Conservation (phyloP, 2,113 vertebrate species). For the Numenius arquata region DNA sequence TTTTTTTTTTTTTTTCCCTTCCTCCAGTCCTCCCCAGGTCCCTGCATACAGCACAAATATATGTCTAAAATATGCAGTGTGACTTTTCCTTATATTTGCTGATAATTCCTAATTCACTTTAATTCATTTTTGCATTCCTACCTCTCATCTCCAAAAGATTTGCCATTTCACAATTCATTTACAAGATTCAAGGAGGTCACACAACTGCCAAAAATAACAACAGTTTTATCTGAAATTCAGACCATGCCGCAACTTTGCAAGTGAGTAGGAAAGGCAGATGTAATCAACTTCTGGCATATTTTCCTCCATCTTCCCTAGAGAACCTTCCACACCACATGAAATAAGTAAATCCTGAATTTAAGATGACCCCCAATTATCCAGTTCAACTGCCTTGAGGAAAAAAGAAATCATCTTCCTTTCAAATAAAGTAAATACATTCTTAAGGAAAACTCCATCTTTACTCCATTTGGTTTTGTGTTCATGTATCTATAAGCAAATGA, state of each 20-base stretch:
- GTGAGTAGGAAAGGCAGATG: background rate
- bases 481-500: background rate
- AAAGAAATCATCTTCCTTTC: background rate
- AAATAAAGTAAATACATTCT: background rate
- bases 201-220: background rate
- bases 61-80: background rate
- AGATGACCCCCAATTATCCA: background rate
- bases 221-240: background rate
- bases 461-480: background rate
- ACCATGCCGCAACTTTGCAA: background rate
- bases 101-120: background rate
- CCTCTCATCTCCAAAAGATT: background rate
- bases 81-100: background rate
- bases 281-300: background rate
- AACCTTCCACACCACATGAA: background rate
- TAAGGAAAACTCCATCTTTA: background rate
- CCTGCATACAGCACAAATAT: rapidly evolving
- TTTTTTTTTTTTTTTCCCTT: too few species aligned
- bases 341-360: background rate
- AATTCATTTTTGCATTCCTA: background rate
- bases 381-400: background rate
- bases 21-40: rapidly evolving
- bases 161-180: background rate
- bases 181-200: background rate
- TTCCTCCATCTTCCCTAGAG: background rate